phyloP scores from a whole-genome alignment of 2,113 vertebrate species.

The Elephas maximus region DNA sequence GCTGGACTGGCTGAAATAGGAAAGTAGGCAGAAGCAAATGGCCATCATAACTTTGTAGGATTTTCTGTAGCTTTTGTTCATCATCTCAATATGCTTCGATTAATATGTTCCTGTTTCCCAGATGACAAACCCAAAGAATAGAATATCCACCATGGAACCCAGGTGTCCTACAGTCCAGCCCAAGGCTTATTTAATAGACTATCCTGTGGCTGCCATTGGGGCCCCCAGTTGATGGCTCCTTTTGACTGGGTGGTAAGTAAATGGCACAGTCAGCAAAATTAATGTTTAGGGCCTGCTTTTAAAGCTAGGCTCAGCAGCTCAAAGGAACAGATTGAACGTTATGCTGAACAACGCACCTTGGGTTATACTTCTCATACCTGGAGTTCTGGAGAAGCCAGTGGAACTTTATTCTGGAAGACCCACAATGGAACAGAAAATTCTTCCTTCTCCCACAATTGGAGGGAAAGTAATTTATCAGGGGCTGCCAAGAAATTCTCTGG shows the following conservation, averaged over 20 bases:
- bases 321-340: not conserved
- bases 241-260: conserved; percentile 7
- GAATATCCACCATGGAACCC: not conserved
- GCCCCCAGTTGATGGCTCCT: not conserved
- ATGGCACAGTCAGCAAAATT: not conserved
- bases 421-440: not conserved
- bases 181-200: not conserved
- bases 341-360: not conserved
- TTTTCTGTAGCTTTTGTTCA: conserved; percentile 21
- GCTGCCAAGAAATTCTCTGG: conserved; percentile 6
- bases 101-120: not conserved
- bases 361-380: not conserved
- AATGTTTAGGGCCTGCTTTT: not conserved
- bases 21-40: conserved; percentile 6
- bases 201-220: not conserved
- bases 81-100: not conserved
- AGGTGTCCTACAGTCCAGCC: not conserved
- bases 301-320: not conserved
- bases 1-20: not conserved
- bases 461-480: conserved; percentile 51
- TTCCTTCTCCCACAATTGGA: not conserved
- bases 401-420: not conserved
- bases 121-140: not conserved
- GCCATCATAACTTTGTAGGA: not conserved
- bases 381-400: not conserved